These are phyloP conservation scores for Phaedon cochleariae DNA, from an alignment of 2,888 invertebrate species.

Conservation along the genomic window DNA sequence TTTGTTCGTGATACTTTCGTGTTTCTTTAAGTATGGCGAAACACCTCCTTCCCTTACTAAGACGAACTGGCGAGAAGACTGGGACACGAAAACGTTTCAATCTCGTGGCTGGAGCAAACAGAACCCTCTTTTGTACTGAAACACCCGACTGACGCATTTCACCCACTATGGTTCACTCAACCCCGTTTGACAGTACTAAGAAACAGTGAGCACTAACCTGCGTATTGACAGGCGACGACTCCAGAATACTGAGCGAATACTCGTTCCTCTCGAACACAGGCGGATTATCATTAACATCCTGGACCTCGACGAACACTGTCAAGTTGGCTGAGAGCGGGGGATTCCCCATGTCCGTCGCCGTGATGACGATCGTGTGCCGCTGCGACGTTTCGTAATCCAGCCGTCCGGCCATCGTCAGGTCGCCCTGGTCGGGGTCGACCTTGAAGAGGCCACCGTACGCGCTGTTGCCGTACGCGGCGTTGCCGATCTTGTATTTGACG, in stretches of 20 bases:
- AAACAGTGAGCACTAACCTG: constrained; percentile 78
- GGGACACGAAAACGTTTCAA: no score
- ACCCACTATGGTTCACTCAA: no score
- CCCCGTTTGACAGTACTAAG: no score
- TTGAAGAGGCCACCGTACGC: constrained; percentile 67
- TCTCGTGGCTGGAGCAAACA: no score
- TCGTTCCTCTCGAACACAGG: constrained; percentile 88
- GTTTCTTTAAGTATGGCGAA: no score
- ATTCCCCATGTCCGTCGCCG: constrained; percentile 84
- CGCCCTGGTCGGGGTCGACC: constrained; percentile 73
- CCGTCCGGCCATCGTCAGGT: constrained; percentile 75
- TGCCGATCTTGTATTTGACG: constrained; percentile 75
- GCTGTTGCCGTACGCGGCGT: constrained; percentile 58
- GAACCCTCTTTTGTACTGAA: no score
- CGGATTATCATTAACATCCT: constrained; percentile 93
- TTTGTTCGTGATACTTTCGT: no score
- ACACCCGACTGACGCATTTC: no score
- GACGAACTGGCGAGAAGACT: no score
- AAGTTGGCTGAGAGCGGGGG: constrained; percentile 84
- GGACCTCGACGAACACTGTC: constrained; percentile 88
- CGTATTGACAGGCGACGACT: constrained; percentile 83
- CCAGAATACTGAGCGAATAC: constrained; percentile 83
- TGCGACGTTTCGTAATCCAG: constrained; percentile 93
- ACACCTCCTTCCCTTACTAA: no score
- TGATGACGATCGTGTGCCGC: constrained; percentile 83